Evolutionary conservation across 2,797 vertebrate genomes (phyloP).

Genomic region (Staurois parvus): DNA sequence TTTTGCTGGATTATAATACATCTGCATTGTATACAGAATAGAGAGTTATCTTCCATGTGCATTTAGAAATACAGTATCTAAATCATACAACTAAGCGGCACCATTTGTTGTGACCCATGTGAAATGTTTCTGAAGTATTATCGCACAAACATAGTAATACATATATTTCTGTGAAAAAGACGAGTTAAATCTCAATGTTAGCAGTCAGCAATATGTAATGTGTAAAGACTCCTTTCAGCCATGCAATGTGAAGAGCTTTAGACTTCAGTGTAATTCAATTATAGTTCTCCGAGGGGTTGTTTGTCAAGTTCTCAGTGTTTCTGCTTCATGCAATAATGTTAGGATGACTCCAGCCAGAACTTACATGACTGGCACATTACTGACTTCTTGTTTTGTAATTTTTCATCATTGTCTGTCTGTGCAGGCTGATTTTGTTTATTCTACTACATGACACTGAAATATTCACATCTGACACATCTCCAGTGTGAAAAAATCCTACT

Average conservation of each 20-base stretch:
- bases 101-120: not conserved
- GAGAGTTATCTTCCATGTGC: not conserved
- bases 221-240: constrained; percentile 23
- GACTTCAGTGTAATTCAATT: constrained; percentile 44
- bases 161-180: not conserved
- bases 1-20: not conserved
- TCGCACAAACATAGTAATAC: no score
- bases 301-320: constrained; percentile 38
- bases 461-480: not conserved
- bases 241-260: constrained; percentile 7
- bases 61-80: not conserved
- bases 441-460: not conserved
- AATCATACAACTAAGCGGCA: not conserved
- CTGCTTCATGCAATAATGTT: constrained; percentile 14
- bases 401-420: not conserved
- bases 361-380: constrained; percentile 1
- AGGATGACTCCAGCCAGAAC: constrained; percentile 8
- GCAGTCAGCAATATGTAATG: constrained; percentile 23
- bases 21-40: not conserved
- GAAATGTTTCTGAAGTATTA: not conserved
- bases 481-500: not conserved
- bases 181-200: constrained; percentile 22
- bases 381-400: not conserved
- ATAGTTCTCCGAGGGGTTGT: constrained; percentile 45
- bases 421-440: not conserved